Percentiles rank a stretch among this genome's conserved stretches.
These are phyloP conservation scores for Bungarus multicinctus DNA, from an alignment of 2,113 vertebrate species.

Conservation along the genomic window DNA sequence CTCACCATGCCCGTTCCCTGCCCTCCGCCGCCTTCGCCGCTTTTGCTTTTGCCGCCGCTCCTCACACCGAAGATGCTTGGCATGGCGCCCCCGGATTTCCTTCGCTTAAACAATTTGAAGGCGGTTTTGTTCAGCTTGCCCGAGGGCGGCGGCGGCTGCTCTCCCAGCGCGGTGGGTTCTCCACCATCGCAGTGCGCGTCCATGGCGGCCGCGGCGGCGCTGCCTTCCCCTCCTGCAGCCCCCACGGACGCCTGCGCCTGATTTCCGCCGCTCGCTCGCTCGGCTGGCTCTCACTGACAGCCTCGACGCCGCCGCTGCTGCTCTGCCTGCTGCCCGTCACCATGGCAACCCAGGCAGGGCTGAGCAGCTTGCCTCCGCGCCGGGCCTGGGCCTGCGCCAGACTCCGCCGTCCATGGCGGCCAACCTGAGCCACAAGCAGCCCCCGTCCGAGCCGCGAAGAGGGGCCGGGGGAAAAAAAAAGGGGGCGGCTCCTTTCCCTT, in stretches of 20 bases:
- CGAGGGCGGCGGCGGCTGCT: slow-evolving; percentile 77
- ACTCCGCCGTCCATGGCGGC: slow-evolving; percentile 71
- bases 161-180: slow-evolving; percentile 64
- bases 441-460: slow-evolving; percentile 3
- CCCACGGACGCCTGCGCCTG: slow-evolving; percentile 74
- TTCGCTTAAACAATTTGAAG: slow-evolving; percentile 94
- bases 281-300: slow-evolving; percentile 75
- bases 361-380: slow-evolving; percentile 86
- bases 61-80: slow-evolving; percentile 89
- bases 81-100: slow-evolving; percentile 87
- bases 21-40: slow-evolving; percentile 70
- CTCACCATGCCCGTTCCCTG: slow-evolving; percentile 75
- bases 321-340: slow-evolving; percentile 76
- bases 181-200: slow-evolving; percentile 86
- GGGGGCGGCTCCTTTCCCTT: slow-evolving; percentile 55
- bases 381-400: slow-evolving; percentile 78
- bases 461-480: background rate
- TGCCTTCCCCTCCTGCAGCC: slow-evolving; percentile 63
- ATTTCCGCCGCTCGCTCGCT: slow-evolving; percentile 63
- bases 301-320: slow-evolving; percentile 52
- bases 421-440: slow-evolving; percentile 60
- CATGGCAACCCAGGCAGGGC: slow-evolving; percentile 86
- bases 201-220: slow-evolving; percentile 80
- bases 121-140: slow-evolving; percentile 94
- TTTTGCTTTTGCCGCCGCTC: slow-evolving; percentile 25